Base-by-base conservation (phyloP, 2,113 vertebrate species). In the Hippoglossus stenolepis region DNA sequence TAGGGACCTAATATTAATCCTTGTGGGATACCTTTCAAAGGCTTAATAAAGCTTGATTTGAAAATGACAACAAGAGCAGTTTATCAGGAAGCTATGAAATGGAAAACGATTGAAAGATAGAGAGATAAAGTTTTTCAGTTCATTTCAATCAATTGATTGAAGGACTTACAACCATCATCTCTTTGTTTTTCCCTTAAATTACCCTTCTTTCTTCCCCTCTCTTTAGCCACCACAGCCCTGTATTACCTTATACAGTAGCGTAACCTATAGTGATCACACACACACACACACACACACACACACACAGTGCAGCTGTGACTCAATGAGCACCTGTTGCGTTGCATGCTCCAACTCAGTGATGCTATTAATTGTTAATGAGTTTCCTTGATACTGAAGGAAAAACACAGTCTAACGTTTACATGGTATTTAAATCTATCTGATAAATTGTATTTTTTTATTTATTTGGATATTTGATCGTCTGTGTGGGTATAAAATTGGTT, bases 251-350 rank as follows among this genome's bases (percentile, higher is more conserved):
- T 70, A 47, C 74, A 77, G 75, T 76, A 87, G 83, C 60, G 75
- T 89, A 79, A 84, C 89, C 72, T 70, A 12, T 54, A 70, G 78
- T 69, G 73, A 81, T 84, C 82, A 77, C 85, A 79, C 60, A 83
- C 40, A 70, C 53, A 54, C n/a, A 59, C 57, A 57, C 51, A 53
- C 17, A 58, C 56, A 26, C 56, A 56, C 56, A 28, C 57, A 57
- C 51, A 53, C 20, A 59, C 17, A 35, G 13, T 74, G 84, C 86
- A 82, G 84, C 84, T 87, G 79, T 87, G 85, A 80, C 9, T 56
- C 68, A 78, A 75, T 54, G 61, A 80, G 85, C 89, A 91, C 88
- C 90, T 93, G 90, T 90, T 87, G 84, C 66, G 73, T 38, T 45
- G 45, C 76, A 76, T 70, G 82, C 62, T 85, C 66, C 70, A 58